Base-by-base conservation (phyloP, 1,140 invertebrate genomes). In the Dendrolimus punctatus region DNA sequence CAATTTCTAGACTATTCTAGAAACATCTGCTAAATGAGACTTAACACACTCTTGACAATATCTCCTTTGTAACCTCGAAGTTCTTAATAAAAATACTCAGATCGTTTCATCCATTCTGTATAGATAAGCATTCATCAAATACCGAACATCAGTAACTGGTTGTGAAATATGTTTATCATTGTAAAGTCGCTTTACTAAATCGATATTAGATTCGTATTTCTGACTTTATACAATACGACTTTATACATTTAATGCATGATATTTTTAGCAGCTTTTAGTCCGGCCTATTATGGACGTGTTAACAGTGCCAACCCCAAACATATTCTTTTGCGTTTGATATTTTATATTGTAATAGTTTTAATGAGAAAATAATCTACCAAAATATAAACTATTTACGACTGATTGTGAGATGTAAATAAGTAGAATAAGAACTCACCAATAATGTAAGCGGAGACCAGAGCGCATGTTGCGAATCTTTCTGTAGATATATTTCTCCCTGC, bases 331-430 rank as follows among this genome's bases (percentile, higher is more conserved):
- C 72, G 64, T 69, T 71, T 50, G 51, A 68, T 66, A 68, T 64
- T 38, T 62, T 64, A 53, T 58, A 56, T 54, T 61, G 51, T 64
- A 60, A 63, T 51, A 58, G 55, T 62, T 64, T 68, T 62, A 68
- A 63, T 70, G 60, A 70, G 63, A 66, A 55, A 73, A 68, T 71
- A 71, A 68, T 76, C 71, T 81, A 76, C 78, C 83, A 83, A 84
- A 80, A 79, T 81, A 69, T 66, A 64, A 76, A 71, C 60, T 63
- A 64, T 66, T 67, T 81, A 81, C 73, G 83, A 86, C 83, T 86
- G 83, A 86, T 77, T 79, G 77, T 81, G 78, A 79, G 76, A 81
- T 83, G 83, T 86, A 86, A 73, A 86, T 85, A 85, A 68, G 58
- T 83, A 85, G 76, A 62, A 47, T 83, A 83, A 81, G 77, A 64